Percentiles rank a stretch among this genome's conserved stretches.
Evolutionary conservation across 2,888 invertebrate genomes (phyloP).

Genomic region (Scaptomyza polygonia): DNA sequence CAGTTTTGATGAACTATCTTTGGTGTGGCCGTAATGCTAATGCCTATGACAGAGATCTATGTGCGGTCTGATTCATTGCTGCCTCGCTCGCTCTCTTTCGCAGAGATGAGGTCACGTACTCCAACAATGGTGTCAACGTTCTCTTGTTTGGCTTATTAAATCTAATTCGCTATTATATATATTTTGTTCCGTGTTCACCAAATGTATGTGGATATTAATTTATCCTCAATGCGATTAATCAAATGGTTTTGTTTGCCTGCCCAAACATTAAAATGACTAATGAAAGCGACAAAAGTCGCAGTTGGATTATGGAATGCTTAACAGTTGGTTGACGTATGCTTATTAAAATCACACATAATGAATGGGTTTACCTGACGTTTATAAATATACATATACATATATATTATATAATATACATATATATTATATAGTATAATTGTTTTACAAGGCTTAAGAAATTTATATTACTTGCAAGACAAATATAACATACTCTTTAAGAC

Average conservation of each 20-base stretch:
- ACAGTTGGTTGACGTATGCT: not conserved
- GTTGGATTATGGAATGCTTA: conserved; percentile 3
- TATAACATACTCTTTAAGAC: too few relatives aligned
- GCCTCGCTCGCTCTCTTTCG: conserved; percentile 10
- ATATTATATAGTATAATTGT: too few relatives aligned
- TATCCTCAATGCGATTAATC: conserved; percentile 73
- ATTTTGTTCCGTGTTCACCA: conserved; percentile 10
- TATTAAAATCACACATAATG: conserved; percentile 5
- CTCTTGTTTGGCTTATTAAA: conserved; percentile 73
- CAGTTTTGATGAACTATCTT: conserved; percentile 78
- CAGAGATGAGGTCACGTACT: conserved; percentile 65
- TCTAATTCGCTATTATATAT: conserved; percentile 50
- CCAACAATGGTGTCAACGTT: conserved; percentile 55
- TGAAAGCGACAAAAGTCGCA: conserved; percentile 25
- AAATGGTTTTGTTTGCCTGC: conserved; percentile 25
- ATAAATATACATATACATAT: too few relatives aligned
- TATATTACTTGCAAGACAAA: too few relatives aligned
- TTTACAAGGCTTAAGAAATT: too few relatives aligned
- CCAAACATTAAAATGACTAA: conserved; percentile 36
- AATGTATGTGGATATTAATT: conserved; percentile 60
- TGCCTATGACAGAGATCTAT: conserved; percentile 74
- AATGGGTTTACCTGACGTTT: conserved; percentile 2
- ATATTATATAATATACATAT: too few relatives aligned
- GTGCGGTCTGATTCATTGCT: conserved; percentile 74
- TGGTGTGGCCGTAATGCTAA: conserved; percentile 63